Base-by-base conservation (phyloP, 2,113 vertebrate genomes). In the Corydoras maculifer region DNA sequence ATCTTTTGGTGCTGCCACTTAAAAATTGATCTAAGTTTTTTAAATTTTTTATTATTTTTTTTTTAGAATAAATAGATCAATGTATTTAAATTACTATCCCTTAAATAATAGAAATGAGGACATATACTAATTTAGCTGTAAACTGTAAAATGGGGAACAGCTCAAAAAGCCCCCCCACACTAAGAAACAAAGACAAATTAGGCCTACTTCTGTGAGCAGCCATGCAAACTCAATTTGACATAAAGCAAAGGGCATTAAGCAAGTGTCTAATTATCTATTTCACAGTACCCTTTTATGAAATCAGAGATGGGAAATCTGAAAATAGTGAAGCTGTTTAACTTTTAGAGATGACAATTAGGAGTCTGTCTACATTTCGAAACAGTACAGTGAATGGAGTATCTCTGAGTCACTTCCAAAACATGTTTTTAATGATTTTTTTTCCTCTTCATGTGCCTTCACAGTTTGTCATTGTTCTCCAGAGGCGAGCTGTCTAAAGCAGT, bases 61-160 rank as follows among this genome's bases (percentile, higher is more conserved):
- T 25, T 25, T 25, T 25, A 25, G 90, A 91, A 87, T 90, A 90
- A 43, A 87, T 88, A 88, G 88, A 87, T 14, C 90, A 82, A 85
- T 95, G 93, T 88, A 81, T 90, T 90, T 91, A 89, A 92, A 96
- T 97, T 92, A 94, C 88, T 90, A 81, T 97, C 92, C 85, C 85
- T 80, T 83, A 87, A 89, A 93, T 94, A 91, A 96, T 92, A 92
- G 87, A 92, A 94, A 93, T 94, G 91, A 89, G 90, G 93, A 91
- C 92, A 90, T 91, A 93, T 92, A 95, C 93, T 91, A 55, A n/a
- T 93, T 87, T 91, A 43, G 4, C 35, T 43, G 4, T 43, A 43
- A 43, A 43, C 18, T 25, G 18, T 43, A 86, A 88, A 88, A 81
- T 72, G 77, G 74, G 78, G 74, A 77, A 82, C 54, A 76, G 77